Evolutionary conservation across 2,888 invertebrate genomes (phyloP), one percentile per base, ranked within the genome.

Genomic region (Meloe dianella): DNA sequence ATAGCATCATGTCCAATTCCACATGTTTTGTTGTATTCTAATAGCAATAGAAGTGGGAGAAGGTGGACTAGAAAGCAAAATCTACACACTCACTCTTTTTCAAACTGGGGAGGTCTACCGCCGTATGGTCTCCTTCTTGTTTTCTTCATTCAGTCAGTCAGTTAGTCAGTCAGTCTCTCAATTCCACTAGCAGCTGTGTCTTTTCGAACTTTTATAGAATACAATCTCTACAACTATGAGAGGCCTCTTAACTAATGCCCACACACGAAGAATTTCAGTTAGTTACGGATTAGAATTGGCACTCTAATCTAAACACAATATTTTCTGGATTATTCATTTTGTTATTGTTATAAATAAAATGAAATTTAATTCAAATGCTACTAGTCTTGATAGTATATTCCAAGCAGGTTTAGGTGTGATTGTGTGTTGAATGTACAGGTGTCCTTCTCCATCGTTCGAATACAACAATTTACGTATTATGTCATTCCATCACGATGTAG

Each of bases 221-320:
- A 35, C 58, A 61, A 63, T 62, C 47, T 20, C n/a, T 17, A 59
- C 66, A 54, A 54, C 47, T 30, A 61, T 38, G 41, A 54, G 54
- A 20, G 20, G 9, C 8, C 20, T 47, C 24, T 24, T 24, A 1
- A 54, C 22, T 54, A 41, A n/a, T 47, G 60, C 41, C 66, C 66
- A 66, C 66, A 66, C 66, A 66, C 66, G 66, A 63, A 60, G 66
- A 57, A 63, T 47, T 61, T 63, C 27, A 60, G 57, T 66, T 66
- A 24, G 54, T 54, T 54, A 54, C 22, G 24, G 54, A 54, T 54
- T 54, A 54, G 20, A 22, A 51, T 22, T 51, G 47, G 54, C 54
- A 54, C 4, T 54, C 22, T 54, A 54, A 22, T 54, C 54, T 54
- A 54, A 20, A 47, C 22, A 47, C 20, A 47, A 20, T 41, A 41